These are phyloP conservation scores for Stichopus horrens DNA, from an alignment of 53 echinoderm and acorn worm genomes.

Conservation along the genomic window DNA sequence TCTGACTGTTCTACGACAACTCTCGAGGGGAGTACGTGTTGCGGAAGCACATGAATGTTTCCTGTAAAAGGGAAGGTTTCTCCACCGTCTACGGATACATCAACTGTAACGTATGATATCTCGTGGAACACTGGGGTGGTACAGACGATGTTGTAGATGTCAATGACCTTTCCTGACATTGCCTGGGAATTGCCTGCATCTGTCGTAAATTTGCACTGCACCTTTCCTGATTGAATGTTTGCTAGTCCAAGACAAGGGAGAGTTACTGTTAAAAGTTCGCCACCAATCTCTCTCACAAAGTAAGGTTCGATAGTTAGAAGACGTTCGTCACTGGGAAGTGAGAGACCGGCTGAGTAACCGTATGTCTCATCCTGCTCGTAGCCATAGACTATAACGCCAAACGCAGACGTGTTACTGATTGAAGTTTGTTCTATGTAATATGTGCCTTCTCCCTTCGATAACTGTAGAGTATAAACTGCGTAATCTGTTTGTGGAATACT, in stretches of 20 bases:
- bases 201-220: neutral
- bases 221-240: neutral
- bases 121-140: conserved; percentile 54
- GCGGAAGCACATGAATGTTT: conserved; percentile 55
- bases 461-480: conserved; percentile 45
- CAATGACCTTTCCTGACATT: neutral
- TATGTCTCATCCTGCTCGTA: conserved; percentile 64
- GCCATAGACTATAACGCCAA: conserved; percentile 67
- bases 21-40: neutral
- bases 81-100: conserved; percentile 56
- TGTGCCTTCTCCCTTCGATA: conserved; percentile 65
- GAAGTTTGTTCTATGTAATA: conserved; percentile 64
- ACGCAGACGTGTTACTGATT: conserved; percentile 26
- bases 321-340: conserved; percentile 53
- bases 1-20: neutral
- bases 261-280: conserved; percentile 51
- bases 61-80: conserved; percentile 51
- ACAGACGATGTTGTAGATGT: conserved; percentile 29
- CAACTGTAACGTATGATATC: conserved; percentile 44
- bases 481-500: conserved; percentile 49
- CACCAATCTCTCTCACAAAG: conserved; percentile 66
- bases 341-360: conserved; percentile 70
- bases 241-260: conserved; percentile 47
- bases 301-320: conserved; percentile 47
- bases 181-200: neutral